Evolutionary conservation across 1,140 invertebrate species (phyloP).

Genomic region (Drosophila kikkawai): DNA sequence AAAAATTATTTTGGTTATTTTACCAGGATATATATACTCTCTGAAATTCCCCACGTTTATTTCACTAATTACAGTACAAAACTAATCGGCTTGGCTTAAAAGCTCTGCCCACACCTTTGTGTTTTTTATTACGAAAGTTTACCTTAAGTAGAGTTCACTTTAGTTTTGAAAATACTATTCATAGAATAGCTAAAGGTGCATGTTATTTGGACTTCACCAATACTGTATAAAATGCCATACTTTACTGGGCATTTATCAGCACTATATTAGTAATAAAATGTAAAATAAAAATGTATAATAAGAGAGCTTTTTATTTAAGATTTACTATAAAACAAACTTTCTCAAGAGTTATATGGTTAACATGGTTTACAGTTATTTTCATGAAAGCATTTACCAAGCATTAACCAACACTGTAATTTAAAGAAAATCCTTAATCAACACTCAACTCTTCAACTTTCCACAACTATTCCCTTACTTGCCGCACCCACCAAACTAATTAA

Average conservation of each 20-base stretch:
- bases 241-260: neutral
- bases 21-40: neutral
- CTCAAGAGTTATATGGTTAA: neutral
- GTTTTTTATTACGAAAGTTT: neutral
- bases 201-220: neutral
- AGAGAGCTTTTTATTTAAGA: neutral
- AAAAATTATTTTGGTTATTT: conserved; percentile 27
- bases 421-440: neutral
- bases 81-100: neutral
- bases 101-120: neutral
- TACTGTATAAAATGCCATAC: neutral
- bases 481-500: neutral
- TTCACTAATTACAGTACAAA: conserved; percentile 14
- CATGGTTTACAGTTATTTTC: neutral
- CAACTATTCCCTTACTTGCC: neutral
- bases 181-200: neutral
- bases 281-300: neutral
- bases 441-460: neutral
- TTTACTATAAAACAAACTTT: neutral
- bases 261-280: neutral
- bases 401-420: neutral
- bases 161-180: too few species aligned
- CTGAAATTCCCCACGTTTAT: neutral
- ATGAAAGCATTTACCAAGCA: neutral
- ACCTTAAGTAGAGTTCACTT: too few species aligned